phyloP scores from a whole-genome alignment of 2,797 vertebrate species.

The Hapalemur alaotrensis region DNA sequence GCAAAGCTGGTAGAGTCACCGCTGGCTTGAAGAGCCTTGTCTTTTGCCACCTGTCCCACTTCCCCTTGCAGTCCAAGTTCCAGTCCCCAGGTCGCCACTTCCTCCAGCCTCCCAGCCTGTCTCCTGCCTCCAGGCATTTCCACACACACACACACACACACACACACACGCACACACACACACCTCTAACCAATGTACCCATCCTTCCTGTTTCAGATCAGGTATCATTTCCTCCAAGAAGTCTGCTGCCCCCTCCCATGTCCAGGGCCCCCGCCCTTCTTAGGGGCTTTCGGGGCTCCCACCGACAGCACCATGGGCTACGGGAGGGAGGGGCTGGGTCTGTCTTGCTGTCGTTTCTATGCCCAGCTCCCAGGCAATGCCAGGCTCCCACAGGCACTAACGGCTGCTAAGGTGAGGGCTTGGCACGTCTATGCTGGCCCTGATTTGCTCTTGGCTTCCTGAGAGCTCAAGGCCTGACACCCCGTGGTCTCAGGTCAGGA shows the following conservation, averaged over 20 bases:
- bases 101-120: neutral
- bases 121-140: neutral
- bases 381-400: too few relatives aligned
- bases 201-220: neutral
- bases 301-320: rapidly evolving
- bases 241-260: neutral
- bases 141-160: too few relatives aligned
- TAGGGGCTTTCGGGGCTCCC: neutral
- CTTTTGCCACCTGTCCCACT: neutral
- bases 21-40: neutral
- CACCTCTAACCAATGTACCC: neutral
- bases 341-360: rapidly evolving
- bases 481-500: neutral
- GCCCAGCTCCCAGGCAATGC: neutral
- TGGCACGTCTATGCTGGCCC: neutral
- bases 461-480: neutral
- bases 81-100: neutral
- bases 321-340: neutral
- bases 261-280: neutral
- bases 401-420: neutral
- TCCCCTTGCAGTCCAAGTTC: neutral
- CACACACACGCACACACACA: too few relatives aligned
- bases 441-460: neutral
- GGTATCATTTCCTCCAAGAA: neutral
- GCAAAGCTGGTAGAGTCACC: neutral